phyloP scores from a whole-genome alignment of 1,140 invertebrate species.

The Macrosteles quadrilineatus region DNA sequence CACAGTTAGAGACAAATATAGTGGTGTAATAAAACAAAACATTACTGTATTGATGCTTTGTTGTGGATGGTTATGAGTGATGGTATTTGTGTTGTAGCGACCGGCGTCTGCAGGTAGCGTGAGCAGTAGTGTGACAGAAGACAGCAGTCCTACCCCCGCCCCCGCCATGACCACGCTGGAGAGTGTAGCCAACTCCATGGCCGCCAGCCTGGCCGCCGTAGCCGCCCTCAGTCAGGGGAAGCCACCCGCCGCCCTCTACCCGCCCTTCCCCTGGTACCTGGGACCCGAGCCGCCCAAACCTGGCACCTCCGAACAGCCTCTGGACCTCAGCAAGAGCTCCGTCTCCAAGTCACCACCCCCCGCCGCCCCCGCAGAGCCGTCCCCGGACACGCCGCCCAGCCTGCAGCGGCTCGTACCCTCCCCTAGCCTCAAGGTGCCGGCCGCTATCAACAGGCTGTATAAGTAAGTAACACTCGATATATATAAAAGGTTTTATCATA shows the following conservation, averaged over 20 bases:
- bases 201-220: conserved; percentile 61
- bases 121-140: conserved; percentile 33
- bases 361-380: conserved; percentile 31
- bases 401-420: conserved; percentile 26
- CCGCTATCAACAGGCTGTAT: conserved; percentile 52
- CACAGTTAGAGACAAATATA: too few species aligned
- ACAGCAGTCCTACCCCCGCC: conserved; percentile 28
- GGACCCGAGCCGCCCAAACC: conserved; percentile 51
- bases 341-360: conserved; percentile 56
- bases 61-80: too few species aligned
- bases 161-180: conserved; percentile 51
- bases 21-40: too few species aligned
- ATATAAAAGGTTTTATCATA: neutral
- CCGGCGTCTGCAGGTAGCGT: conserved; percentile 27
- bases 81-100: neutral
- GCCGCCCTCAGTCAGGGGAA: conserved; percentile 60
- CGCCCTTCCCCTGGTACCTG: conserved; percentile 40
- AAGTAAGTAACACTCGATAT: conserved; percentile 58
- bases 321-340: conserved; percentile 65
- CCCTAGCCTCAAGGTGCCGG: conserved; percentile 39
- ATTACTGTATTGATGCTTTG: too few species aligned
- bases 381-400: conserved; percentile 26
- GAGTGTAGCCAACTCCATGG: conserved; percentile 49
- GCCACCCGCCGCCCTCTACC: conserved; percentile 51
- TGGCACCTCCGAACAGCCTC: conserved; percentile 64